phyloP scores from a whole-genome alignment of 2,113 vertebrate genomes.

The Solenodon paradoxus region DNA sequence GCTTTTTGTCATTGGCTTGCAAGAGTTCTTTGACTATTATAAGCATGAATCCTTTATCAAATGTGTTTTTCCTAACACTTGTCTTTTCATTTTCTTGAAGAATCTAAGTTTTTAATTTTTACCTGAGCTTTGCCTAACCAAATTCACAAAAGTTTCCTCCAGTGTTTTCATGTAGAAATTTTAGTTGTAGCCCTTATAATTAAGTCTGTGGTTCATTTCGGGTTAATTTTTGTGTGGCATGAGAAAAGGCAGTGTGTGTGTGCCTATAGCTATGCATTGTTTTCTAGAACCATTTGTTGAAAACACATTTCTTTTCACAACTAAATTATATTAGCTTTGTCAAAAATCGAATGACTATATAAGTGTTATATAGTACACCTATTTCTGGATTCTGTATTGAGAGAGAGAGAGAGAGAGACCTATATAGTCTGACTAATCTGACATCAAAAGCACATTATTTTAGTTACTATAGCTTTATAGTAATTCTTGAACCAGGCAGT shows the following conservation, averaged over 20 bases:
- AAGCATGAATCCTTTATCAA: not conserved
- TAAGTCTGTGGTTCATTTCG: not conserved
- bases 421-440: too few relatives aligned
- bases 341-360: not conserved
- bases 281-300: not conserved
- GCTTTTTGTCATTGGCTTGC: too few relatives aligned
- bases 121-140: not conserved
- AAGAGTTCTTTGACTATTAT: not conserved
- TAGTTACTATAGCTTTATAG: too few relatives aligned
- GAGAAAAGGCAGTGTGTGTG: not conserved
- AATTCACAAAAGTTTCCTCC: not conserved
- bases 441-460: not conserved
- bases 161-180: not conserved
- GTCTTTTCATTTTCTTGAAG: not conserved
- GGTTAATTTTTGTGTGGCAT: not conserved
- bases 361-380: not conserved
- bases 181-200: constrained; percentile 2
- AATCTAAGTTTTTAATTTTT: not conserved
- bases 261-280: not conserved
- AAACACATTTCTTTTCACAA: not conserved
- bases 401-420: too few relatives aligned
- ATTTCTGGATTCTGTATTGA: not conserved
- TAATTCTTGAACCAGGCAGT: too few relatives aligned
- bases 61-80: not conserved
- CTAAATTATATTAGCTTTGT: not conserved